Evolutionary conservation across 1,140 invertebrate genomes (phyloP), one percentile per base, ranked within the genome.

Genomic region (Marisa cornuarietis): DNA sequence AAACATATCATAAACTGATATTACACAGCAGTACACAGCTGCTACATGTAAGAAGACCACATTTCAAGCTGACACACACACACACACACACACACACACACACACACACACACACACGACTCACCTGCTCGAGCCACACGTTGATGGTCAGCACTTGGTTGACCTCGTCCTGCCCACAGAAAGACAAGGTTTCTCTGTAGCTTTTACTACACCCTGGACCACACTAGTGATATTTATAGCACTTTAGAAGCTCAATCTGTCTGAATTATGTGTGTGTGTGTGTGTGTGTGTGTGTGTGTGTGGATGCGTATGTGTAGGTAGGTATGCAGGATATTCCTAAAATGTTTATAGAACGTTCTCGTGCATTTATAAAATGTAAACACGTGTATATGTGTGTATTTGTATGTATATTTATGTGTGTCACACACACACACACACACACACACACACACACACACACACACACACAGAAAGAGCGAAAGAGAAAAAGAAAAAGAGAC

Each of bases 101-200:
- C 20, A 42, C 31, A 42, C 31, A n/a, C 31, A 42, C 3, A 42
- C 31, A 42, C 6, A 4, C 31, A 42, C 82, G 81, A 84, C 76
- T 69, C 79, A 85, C 88, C 83, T 88, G 88, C 75, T 87, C 84
- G 49, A 85, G 79, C 88, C 88, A 90, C 16, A 87, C 87, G 74
- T 89, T 90, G 22, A 86, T 89, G 10, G 88, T 87, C 18, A 90
- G 83, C 9, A 90, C 88, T 76, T 90, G 88, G 76, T 89, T 89
- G 24, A 88, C 88, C 69, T 90, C 88, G 72, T 90, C 86, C 86
- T 87, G 76, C 72, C 83, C 80, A 76, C 69, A 61, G 77, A 77
- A 26, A 71, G 31, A 5, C 13, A 31, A 72, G 18, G 31, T 20
- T 18, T 52, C 18, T 42, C 11, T 26, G 52, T 20, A 76, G n/a